phyloP scores from a whole-genome alignment of 2,888 invertebrate species.

The Eugnorisma glareosa region DNA sequence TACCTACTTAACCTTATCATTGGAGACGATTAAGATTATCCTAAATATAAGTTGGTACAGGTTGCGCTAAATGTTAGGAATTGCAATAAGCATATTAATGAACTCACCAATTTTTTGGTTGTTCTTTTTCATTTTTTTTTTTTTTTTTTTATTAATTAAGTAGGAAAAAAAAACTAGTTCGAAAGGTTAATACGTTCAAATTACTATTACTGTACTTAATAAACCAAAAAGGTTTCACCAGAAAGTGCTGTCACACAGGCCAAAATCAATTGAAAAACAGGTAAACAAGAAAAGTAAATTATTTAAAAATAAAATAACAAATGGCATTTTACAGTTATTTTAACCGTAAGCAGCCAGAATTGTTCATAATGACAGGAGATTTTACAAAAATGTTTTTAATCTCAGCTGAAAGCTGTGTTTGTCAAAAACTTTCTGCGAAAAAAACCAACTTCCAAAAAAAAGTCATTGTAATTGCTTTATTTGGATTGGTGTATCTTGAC shows the following conservation, averaged over 20 bases:
- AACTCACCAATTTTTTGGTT: not conserved
- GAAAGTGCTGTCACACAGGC: not conserved
- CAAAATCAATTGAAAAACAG: not conserved
- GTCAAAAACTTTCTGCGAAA: too few relatives aligned
- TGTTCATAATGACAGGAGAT: not conserved
- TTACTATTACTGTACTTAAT: not conserved
- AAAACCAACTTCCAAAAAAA: too few relatives aligned
- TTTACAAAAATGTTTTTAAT: not conserved
- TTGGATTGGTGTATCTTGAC: too few relatives aligned
- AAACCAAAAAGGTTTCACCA: not conserved
- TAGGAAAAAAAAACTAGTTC: not conserved
- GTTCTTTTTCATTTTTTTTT: not conserved
- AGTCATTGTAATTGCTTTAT: too few relatives aligned
- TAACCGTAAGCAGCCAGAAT: not conserved
- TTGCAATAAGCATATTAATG: not conserved
- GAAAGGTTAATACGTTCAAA: not conserved
- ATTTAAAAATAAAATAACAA: not conserved
- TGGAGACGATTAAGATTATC: constrained; percentile 46
- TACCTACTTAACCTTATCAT: constrained; percentile 64
- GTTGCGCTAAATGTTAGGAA: constrained; percentile 9
- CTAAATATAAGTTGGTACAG: constrained; percentile 24
- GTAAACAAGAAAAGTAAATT: not conserved
- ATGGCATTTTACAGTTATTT: not conserved
- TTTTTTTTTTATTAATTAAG: not conserved
- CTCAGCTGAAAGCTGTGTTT: not conserved